Conservation (phyloP, 1,140 invertebrate genomes). For the Notospermus geniculatus region DNA sequence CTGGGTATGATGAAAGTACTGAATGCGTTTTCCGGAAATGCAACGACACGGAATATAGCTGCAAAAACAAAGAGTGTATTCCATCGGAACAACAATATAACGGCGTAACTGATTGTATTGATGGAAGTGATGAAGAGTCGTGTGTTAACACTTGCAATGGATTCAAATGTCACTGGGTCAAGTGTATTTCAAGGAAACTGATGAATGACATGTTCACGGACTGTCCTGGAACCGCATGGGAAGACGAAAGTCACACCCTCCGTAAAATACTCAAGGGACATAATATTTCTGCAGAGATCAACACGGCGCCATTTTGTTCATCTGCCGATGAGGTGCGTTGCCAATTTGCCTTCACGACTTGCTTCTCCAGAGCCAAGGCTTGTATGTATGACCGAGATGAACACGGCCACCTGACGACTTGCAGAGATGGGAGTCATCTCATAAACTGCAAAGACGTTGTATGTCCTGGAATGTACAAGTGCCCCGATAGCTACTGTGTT, state of each 20-base stretch:
- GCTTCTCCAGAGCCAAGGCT: background rate
- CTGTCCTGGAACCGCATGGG: background rate
- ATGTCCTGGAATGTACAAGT: conserved; percentile 8
- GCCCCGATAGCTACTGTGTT: conserved; percentile 3
- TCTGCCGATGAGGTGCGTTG: background rate
- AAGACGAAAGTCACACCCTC: no score
- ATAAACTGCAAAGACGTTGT: background rate
- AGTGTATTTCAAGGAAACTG: background rate
- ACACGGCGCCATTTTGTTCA: background rate
- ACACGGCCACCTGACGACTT: background rate
- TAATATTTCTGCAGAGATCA: no score
- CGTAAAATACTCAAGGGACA: background rate
- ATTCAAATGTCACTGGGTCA: background rate
- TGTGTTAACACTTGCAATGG: background rate
- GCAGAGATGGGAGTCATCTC: conserved; percentile 5
- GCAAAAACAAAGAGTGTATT: background rate
- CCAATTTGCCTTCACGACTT: background rate
- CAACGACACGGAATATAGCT: background rate
- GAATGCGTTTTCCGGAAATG: background rate
- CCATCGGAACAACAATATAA: background rate
- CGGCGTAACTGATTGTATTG: background rate
- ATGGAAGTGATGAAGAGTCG: background rate
- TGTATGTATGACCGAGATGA: conserved; percentile 4
- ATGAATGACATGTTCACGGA: background rate
- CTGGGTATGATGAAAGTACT: background rate